Evolutionary conservation across 2,888 invertebrate genomes (phyloP), one percentile per base, ranked within the genome.

Genomic region (Anodontia alba): DNA sequence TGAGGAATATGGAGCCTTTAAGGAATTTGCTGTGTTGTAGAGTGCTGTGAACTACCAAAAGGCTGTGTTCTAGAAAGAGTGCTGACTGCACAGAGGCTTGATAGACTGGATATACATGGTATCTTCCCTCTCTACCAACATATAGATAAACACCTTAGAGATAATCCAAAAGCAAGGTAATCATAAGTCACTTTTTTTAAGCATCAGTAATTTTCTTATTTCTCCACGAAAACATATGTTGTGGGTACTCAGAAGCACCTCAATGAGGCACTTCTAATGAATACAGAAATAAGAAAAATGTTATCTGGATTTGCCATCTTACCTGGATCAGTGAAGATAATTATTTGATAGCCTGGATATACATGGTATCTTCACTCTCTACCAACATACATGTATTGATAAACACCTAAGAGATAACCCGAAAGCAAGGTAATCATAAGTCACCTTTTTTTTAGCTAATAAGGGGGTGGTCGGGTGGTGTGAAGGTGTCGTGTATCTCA

Each of bases 41-140:
- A 46, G 15, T 46, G 46, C 66, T 78, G 83, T 78, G 76, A 74
- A 29, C 92, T 96, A 57, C 96, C 96, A 0, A 88, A 90, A 67
- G 95, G 96, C 70, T 96, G 96, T 87, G 96, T 97, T 38, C 93
- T 97, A 54, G 96, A 96, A 66, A 94, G 95, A 77, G 96, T 97
- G 83, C 94, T 96, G 43, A 94, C 94, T 68, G 95, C 96, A 73
- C 97, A 97, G 93, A 95, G 95, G 93, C 92, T 96, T 67, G 96
- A 96, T 91, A 91, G 94, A 57, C 87, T 95, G 29, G 95, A 94
- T 86, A 94, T 94, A 76, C 94, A 95, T 76, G 88, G 84, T 1
- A 80, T 92, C n/a, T 90, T 87, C 67, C 90, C 91, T 0, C 72
- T 93, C 23, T 92, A 92, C 76, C 81, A 84, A 62, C 84, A 84